phyloP scores from a whole-genome alignment of 2,113 vertebrate species.

The Mola mola region DNA sequence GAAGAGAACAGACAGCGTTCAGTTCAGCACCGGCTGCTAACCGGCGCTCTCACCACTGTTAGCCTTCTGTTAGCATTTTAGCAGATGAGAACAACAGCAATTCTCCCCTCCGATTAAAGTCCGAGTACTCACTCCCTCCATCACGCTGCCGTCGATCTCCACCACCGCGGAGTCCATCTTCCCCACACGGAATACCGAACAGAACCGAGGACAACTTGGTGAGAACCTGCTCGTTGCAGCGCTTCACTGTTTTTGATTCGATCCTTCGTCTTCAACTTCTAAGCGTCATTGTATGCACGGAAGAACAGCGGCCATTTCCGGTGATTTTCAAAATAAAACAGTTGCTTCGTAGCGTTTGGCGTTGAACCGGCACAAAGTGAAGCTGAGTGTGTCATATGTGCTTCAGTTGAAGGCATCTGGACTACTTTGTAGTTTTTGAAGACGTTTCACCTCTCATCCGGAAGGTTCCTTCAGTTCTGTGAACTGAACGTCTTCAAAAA shows the following conservation, averaged over 20 bases:
- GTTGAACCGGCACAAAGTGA: too few species aligned
- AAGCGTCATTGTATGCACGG: not conserved
- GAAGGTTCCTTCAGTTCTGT: too few species aligned
- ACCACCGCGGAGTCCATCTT: constrained; percentile 76
- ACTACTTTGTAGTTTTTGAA: too few species aligned
- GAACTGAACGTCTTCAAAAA: too few species aligned
- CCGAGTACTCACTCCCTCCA: constrained; percentile 91
- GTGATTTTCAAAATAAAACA: not conserved
- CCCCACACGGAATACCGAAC: not conserved
- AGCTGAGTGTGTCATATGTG: too few species aligned
- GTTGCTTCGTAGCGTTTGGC: not conserved
- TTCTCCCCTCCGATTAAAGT: not conserved
- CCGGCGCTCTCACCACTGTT: constrained; percentile 22
- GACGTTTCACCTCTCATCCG: too few species aligned
- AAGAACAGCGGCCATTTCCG: not conserved
- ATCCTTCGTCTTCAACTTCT: constrained; percentile 6
- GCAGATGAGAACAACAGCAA: not conserved
- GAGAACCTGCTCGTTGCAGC: not conserved
- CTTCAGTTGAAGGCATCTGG: too few species aligned
- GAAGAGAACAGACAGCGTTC: not conserved
- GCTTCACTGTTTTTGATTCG: not conserved
- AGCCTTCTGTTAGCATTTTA: constrained; percentile 47
- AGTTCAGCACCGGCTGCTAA: constrained; percentile 6
- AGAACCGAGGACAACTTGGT: not conserved
- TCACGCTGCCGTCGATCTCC: constrained; percentile 91